phyloP scores from a whole-genome alignment of 2,113 vertebrate genomes.

The Anguilla rostrata region DNA sequence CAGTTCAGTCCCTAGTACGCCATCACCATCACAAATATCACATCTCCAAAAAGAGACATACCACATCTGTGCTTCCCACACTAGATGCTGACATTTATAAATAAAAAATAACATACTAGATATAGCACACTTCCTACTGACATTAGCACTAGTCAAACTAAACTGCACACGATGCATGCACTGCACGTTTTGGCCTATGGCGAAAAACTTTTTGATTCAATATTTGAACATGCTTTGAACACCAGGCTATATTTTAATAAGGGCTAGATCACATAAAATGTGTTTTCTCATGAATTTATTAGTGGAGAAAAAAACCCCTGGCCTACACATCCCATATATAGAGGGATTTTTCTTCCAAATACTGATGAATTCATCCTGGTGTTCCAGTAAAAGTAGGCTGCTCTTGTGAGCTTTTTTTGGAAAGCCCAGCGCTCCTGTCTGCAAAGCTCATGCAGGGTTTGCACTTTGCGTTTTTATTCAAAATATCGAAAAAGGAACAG shows the following conservation, averaged over 20 bases:
- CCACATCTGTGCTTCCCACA: no score
- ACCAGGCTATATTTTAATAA: neutral
- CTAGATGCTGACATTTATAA: no score
- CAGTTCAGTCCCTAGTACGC: neutral
- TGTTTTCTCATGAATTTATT: neutral
- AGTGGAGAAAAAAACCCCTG: neutral
- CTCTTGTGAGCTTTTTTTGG: neutral
- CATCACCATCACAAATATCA: no score
- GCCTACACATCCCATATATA: neutral
- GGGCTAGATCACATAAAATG: slow-evolving; percentile 8
- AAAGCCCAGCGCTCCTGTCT: neutral
- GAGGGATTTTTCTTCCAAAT: neutral
- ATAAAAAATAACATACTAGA: no score
- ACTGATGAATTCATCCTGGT: neutral
- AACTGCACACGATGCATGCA: no score
- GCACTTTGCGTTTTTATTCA: neutral
- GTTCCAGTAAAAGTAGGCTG: neutral
- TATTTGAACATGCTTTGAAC: no score
- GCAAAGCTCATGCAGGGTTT: neutral
- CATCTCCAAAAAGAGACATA: no score
- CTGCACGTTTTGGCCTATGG: no score
- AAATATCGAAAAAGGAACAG: neutral
- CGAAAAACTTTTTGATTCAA: no score
- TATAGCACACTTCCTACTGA: no score
- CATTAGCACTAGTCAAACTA: no score